Conservation (phyloP, 2,113 vertebrate genomes). For the Megaptera novaeangliae region DNA sequence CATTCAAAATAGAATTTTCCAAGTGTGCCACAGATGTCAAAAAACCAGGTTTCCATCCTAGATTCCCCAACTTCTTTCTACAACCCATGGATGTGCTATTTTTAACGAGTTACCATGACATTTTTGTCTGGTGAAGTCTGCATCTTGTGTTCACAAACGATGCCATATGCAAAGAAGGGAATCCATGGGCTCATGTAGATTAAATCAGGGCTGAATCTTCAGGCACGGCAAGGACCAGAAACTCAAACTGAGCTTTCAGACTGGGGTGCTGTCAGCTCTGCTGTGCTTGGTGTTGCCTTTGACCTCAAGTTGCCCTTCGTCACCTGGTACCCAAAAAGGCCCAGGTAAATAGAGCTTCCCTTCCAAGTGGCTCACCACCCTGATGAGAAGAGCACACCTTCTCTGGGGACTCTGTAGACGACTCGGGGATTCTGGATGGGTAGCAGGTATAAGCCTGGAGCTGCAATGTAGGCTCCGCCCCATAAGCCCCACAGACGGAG, state of each 20-base stretch:
- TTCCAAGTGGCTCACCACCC: too few species aligned
- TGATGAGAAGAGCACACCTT: too few species aligned
- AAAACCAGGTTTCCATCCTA: background rate
- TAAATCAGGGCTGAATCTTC: background rate
- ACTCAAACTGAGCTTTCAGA: background rate
- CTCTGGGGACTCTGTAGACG: too few species aligned
- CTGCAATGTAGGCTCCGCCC: too few species aligned
- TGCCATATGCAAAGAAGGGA: background rate
- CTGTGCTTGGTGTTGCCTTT: too few species aligned
- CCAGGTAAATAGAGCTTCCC: too few species aligned
- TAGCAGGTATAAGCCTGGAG: too few species aligned
- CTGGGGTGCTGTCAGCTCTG: accelerated
- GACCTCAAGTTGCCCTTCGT: too few species aligned
- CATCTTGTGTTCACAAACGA: background rate
- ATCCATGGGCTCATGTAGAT: background rate
- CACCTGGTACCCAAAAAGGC: too few species aligned
- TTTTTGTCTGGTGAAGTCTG: background rate
- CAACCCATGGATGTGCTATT: background rate
- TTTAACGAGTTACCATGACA: background rate
- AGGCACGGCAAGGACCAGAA: background rate
- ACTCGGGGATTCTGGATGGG: too few species aligned
- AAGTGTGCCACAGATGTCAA: background rate
- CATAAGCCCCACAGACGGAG: too few species aligned
- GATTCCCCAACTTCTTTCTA: background rate
- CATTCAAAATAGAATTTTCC: background rate